phyloP scores from a whole-genome alignment of 2,888 invertebrate genomes.

The Podabrus alpinus region DNA sequence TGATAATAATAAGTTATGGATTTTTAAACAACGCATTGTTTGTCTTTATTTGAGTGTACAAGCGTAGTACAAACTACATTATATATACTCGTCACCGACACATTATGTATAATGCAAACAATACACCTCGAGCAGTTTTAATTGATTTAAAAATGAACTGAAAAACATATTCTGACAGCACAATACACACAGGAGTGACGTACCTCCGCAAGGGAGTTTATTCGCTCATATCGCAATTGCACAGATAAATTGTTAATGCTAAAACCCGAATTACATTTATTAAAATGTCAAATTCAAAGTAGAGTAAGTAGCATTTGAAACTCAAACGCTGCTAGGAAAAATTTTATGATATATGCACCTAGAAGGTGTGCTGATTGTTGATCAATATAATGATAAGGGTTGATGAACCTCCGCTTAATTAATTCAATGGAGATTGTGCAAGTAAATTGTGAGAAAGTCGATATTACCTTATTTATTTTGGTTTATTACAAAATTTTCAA shows the following conservation, averaged over 20 bases:
- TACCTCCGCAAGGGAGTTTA: constrained; percentile 20
- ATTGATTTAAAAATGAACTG: constrained; percentile 33
- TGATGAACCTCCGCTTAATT: neutral
- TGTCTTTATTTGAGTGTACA: constrained; percentile 22
- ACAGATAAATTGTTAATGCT: constrained; percentile 28
- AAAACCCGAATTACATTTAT: constrained; percentile 26
- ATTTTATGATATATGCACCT: neutral
- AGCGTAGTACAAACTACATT: constrained; percentile 27
- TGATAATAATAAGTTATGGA: constrained; percentile 12
- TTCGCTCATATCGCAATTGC: constrained; percentile 18
- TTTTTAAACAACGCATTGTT: constrained; percentile 21
- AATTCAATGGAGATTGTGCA: neutral
- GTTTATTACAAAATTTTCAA: no score
- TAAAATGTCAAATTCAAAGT: neutral
- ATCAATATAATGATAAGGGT: neutral
- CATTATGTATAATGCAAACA: constrained; percentile 31
- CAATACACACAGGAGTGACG: constrained; percentile 26
- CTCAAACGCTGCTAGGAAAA: neutral
- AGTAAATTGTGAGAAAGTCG: neutral
- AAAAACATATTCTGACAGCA: constrained; percentile 29
- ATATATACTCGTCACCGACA: constrained; percentile 28
- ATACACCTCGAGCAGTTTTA: constrained; percentile 29
- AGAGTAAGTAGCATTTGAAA: neutral
- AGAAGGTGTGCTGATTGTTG: neutral
- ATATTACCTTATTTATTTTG: no score